A percentile compares a stretch with the other conserved stretches of the same genome.
These are phyloP conservation scores for Gymnodraco acuticeps DNA, from an alignment of 2,797 vertebrate species.

Conservation along the genomic window DNA sequence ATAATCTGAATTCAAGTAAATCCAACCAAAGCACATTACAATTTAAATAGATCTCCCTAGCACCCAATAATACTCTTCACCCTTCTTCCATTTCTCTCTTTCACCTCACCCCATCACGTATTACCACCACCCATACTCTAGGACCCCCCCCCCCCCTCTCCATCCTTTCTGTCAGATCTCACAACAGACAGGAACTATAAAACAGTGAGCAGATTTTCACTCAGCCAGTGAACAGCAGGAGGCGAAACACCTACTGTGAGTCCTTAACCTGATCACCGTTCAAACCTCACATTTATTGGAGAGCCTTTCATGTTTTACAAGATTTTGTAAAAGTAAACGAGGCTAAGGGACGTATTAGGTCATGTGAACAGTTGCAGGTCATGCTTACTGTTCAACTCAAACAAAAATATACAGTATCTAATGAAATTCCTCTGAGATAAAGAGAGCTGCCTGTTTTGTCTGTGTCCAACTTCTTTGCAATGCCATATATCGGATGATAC, in stretches of 20 bases:
- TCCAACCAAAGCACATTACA: not conserved
- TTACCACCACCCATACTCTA: not conserved
- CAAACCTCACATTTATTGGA: slow-evolving; percentile 39
- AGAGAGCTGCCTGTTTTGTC: not conserved
- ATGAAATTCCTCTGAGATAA: slow-evolving; percentile 11
- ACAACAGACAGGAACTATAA: slow-evolving; percentile 57
- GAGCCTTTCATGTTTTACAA: slow-evolving; percentile 50
- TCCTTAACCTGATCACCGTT: slow-evolving; percentile 19
- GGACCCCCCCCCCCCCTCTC: not conserved
- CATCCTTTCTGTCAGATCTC: slow-evolving; percentile 24
- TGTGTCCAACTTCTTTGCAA: slow-evolving; percentile 1
- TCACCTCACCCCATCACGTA: not conserved
- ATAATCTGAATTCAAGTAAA: too few relatives aligned
- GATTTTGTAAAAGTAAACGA: not conserved
- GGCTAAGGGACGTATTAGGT: slow-evolving; percentile 15
- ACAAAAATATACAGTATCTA: slow-evolving; percentile 53
- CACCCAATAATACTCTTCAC: not conserved
- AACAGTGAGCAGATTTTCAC: slow-evolving; percentile 42
- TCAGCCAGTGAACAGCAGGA: slow-evolving; percentile 41
- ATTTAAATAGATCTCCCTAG: slow-evolving; percentile 8
- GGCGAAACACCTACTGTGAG: slow-evolving; percentile 24
- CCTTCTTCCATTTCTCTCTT: not conserved
- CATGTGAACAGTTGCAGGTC: slow-evolving; percentile 47
- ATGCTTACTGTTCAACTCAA: slow-evolving; percentile 24
- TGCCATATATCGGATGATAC: slow-evolving; percentile 1